Conservation (phyloP, 2,888 invertebrate species). For the Melanostoma scalare region DNA sequence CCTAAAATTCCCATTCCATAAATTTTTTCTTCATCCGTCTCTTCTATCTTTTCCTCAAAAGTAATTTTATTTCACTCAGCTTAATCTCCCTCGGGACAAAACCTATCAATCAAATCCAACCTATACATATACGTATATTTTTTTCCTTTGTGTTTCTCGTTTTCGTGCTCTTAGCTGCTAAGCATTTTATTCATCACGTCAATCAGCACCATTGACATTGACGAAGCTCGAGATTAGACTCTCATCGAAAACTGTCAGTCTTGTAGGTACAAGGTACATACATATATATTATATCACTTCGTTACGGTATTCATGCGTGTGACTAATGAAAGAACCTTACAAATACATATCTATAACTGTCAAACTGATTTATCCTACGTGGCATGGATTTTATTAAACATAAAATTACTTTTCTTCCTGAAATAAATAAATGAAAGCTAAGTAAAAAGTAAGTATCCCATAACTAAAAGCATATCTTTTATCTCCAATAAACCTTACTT, state of each 20-base stretch:
- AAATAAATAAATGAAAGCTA: not conserved
- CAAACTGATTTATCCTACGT: conserved; percentile 32
- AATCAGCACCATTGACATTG: conserved; percentile 35
- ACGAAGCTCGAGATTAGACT: conserved; percentile 46
- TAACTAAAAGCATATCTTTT: not conserved
- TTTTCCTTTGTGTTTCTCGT: not conserved
- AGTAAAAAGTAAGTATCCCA: not conserved
- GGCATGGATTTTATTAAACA: conserved; percentile 4
- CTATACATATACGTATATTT: not conserved
- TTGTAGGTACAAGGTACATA: not conserved
- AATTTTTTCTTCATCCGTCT: no score
- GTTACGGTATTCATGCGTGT: conserved; percentile 8
- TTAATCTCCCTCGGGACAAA: no score
- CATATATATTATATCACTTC: not conserved
- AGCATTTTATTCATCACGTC: conserved; percentile 10
- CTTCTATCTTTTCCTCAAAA: no score
- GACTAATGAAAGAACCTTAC: conserved; percentile 23
- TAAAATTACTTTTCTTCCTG: not conserved
- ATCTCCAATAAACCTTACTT: no score
- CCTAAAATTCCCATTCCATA: no score
- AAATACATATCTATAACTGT: not conserved
- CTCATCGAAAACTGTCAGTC: conserved; percentile 15
- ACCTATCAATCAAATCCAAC: no score
- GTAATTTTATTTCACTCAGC: no score
- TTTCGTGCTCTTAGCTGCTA: not conserved